These are phyloP conservation scores for Plodia interpunctella DNA, from an alignment of 1,140 invertebrate genomes.

Conservation along the genomic window DNA sequence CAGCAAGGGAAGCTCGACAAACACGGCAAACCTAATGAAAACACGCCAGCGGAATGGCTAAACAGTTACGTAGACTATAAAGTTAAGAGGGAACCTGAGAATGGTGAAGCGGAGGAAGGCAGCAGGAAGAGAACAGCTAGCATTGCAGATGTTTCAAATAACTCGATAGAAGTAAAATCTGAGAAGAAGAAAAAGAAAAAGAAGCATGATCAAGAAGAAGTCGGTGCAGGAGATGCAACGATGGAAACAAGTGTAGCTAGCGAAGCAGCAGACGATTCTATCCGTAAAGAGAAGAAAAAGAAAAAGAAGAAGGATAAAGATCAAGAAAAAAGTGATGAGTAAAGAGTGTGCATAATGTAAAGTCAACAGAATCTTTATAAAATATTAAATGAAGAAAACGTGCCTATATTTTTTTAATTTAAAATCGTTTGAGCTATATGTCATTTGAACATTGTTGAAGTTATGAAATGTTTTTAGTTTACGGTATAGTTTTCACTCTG, in stretches of 20 bases:
- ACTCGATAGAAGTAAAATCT: constrained; percentile 64
- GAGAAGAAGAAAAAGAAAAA: constrained; percentile 84
- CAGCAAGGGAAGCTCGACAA: constrained; percentile 95
- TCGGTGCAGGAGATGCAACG: constrained; percentile 72
- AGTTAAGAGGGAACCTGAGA: constrained; percentile 54
- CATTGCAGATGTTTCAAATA: constrained; percentile 58
- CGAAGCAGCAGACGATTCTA: constrained; percentile 43
- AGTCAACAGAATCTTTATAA: too few species aligned
- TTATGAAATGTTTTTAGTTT: too few species aligned
- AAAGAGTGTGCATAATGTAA: constrained; percentile 13
- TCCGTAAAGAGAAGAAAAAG: constrained; percentile 82
- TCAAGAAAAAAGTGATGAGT: constrained; percentile 73
- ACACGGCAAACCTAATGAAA: constrained; percentile 98
- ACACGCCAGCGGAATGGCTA: constrained; percentile 94
- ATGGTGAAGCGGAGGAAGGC: constrained; percentile 42
- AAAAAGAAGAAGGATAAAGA: constrained; percentile 87
- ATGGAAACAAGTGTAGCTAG: constrained; percentile 34
- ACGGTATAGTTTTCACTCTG: too few species aligned
- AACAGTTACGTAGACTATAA: constrained; percentile 84
- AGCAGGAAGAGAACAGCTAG: constrained; percentile 78
- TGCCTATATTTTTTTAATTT: too few species aligned
- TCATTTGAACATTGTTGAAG: too few species aligned
- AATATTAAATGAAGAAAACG: too few species aligned
- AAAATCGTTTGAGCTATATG: too few species aligned
- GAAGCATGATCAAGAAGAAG: constrained; percentile 65